Base-by-base conservation (phyloP, 1,140 invertebrate species). In the Conopomorpha cramerella region DNA sequence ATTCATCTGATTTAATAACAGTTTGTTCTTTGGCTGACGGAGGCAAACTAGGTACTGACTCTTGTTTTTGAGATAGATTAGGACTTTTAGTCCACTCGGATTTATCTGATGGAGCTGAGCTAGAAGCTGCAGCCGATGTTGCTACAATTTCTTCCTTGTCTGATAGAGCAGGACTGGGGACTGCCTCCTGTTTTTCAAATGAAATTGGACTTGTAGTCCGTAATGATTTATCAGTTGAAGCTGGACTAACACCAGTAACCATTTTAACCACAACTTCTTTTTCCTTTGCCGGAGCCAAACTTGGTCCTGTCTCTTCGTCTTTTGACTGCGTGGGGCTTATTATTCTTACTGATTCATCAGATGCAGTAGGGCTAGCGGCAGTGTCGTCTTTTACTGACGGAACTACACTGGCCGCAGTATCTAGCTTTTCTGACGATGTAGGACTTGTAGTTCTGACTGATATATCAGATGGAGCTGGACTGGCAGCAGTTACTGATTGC, bases 401-500 rank as follows among this genome's bases (percentile, higher is more conserved):
- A n/a, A n/a, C n/a, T n/a, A n/a, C n/a, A n/a, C n/a, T n/a, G n/a
- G n/a, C n/a, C n/a, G n/a, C n/a, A n/a, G n/a, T n/a, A n/a, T n/a
- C n/a, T n/a, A n/a, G n/a, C 10, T 23, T 23, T 23, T 42, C 36
- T 2, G 40, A 25, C 8, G 46, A 41, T 0, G 29, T 1, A 2
- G 41, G 43, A 13, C 41, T 46, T 3, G 34, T 14, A 0, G 23
- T 13, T 30, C 49, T 48, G 1, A 46, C 39, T 2, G 34, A 35
- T 2, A 15, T 17, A 17, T 6, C 19, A n/a, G 30, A 31, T 8
- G 14, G 30, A 31, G 30, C 30, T 17, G n/a, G n/a, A n/a, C n/a
- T n/a, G n/a, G n/a, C n/a, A n/a, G n/a, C n/a, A n/a, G n/a, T n/a
- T n/a, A n/a, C n/a, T n/a, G n/a, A n/a, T n/a, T n/a, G n/a, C n/a